Percentiles rank a stretch among this genome's conserved stretches.
These are phyloP conservation scores for Leptinotarsa defecta DNA, from an alignment of 1,140 invertebrate genomes.

Conservation along the genomic window DNA sequence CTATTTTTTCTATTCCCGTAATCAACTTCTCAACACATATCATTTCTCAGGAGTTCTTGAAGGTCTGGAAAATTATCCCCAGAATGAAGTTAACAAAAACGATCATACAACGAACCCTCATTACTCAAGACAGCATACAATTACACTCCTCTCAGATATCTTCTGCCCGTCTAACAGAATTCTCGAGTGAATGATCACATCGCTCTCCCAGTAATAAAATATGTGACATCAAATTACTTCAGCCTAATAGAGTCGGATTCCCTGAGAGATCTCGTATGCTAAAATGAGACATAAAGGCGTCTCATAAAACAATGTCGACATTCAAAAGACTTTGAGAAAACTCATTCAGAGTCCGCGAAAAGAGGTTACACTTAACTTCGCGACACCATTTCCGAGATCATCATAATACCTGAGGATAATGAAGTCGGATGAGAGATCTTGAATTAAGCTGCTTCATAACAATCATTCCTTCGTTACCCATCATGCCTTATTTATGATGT, in stretches of 20 bases:
- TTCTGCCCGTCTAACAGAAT: not conserved
- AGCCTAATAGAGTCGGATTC: constrained; percentile 14
- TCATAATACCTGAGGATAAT: constrained; percentile 21
- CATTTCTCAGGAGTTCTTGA: too few species aligned
- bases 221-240: constrained; percentile 16
- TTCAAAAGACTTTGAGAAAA: constrained; percentile 27
- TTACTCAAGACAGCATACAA: not conserved
- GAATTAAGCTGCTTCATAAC: constrained; percentile 11
- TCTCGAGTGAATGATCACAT: not conserved
- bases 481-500: constrained; percentile 12
- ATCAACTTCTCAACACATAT: too few species aligned
- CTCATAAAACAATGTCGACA: constrained; percentile 31
- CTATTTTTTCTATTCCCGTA: too few species aligned
- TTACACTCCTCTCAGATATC: constrained; percentile 1
- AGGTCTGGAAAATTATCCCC: too few species aligned
- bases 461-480: constrained; percentile 5
- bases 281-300: constrained; percentile 18
- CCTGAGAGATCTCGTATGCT: constrained; percentile 23
- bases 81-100: not conserved
- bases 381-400: constrained; percentile 21
- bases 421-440: constrained; percentile 13
- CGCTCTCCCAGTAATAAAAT: constrained; percentile 13
- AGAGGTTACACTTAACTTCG: constrained; percentile 23
- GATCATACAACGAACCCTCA: not conserved
- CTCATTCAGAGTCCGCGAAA: constrained; percentile 25